phyloP scores from a whole-genome alignment of 2,113 vertebrate species.

The Pterocles orientalis region DNA sequence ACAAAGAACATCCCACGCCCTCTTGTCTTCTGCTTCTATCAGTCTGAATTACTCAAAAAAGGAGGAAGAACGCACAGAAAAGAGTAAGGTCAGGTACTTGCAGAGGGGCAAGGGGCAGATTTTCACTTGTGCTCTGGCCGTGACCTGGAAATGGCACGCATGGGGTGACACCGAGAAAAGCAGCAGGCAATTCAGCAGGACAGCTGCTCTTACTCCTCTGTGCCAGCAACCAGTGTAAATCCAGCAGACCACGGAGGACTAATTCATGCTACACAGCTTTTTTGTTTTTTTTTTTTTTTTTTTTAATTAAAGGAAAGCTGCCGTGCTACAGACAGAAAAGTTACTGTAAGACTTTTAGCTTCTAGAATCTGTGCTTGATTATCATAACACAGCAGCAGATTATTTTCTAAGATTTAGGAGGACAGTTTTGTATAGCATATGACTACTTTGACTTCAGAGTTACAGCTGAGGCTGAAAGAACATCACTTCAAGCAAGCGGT shows the following conservation, averaged over 20 bases:
- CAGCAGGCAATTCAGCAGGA: rapidly evolving
- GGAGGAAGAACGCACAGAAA: no score
- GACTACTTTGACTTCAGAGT: no score
- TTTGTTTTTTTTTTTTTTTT: not conserved
- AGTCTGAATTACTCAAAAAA: not conserved
- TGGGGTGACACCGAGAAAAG: rapidly evolving
- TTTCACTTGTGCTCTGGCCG: not conserved
- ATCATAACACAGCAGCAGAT: not conserved
- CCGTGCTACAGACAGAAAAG: not conserved
- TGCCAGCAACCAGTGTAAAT: not conserved
- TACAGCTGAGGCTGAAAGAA: not conserved
- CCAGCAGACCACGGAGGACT: not conserved
- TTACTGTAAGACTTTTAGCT: not conserved
- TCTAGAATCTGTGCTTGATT: not conserved
- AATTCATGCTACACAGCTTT: not conserved
- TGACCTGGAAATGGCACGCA: rapidly evolving
- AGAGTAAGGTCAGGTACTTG: not conserved
- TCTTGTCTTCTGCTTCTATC: no score
- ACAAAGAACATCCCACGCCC: no score
- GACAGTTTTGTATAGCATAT: rapidly evolving
- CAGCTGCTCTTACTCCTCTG: not conserved
- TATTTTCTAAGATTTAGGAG: not conserved
- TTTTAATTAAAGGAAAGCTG: not conserved
- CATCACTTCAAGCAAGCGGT: rapidly evolving
- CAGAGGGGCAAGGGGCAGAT: not conserved